Evolutionary conservation across 53 echinoderm and acorn worm genomes (phyloP).

Genomic region (Astropecten irregularis): DNA sequence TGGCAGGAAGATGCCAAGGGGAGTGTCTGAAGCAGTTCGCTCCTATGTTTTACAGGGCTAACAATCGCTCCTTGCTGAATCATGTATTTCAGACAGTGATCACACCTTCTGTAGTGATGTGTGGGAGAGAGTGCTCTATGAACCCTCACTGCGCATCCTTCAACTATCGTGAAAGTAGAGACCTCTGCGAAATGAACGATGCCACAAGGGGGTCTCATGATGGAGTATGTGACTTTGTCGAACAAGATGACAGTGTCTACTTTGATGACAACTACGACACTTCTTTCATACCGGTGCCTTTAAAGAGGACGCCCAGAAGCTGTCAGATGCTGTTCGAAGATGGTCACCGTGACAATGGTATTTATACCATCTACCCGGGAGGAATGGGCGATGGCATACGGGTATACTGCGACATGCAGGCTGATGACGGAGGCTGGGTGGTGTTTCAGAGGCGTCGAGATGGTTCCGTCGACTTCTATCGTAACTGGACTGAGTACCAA

Average conservation of each 20-base stretch:
- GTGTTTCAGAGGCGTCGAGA: slow-evolving; percentile 37
- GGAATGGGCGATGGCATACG: slow-evolving; percentile 6
- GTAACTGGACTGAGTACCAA: slow-evolving; percentile 30
- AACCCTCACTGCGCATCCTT: slow-evolving; percentile 16
- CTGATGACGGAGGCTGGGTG: slow-evolving; percentile 38
- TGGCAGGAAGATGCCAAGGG: not conserved
- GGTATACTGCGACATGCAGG: slow-evolving; percentile 35
- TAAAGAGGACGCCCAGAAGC: not conserved
- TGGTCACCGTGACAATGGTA: not conserved
- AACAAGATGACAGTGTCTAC: not conserved
- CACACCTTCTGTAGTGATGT: not conserved
- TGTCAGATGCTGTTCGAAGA: slow-evolving; percentile 3
- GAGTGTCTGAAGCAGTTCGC: not conserved
- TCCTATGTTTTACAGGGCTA: not conserved
- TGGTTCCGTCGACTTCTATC: not conserved
- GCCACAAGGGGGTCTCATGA: not conserved
- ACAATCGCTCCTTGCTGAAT: not conserved
- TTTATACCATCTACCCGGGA: slow-evolving; percentile 28
- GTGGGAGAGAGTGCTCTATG: slow-evolving; percentile 9
- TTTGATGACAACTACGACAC: slow-evolving; percentile 26
- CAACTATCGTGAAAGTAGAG: slow-evolving; percentile 10
- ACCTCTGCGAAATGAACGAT: slow-evolving; percentile 4
- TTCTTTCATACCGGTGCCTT: not conserved
- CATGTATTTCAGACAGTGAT: not conserved
- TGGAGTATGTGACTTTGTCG: not conserved